Conservation (phyloP, 2,888 invertebrate genomes). For the Chaitophorus viminalis region DNA sequence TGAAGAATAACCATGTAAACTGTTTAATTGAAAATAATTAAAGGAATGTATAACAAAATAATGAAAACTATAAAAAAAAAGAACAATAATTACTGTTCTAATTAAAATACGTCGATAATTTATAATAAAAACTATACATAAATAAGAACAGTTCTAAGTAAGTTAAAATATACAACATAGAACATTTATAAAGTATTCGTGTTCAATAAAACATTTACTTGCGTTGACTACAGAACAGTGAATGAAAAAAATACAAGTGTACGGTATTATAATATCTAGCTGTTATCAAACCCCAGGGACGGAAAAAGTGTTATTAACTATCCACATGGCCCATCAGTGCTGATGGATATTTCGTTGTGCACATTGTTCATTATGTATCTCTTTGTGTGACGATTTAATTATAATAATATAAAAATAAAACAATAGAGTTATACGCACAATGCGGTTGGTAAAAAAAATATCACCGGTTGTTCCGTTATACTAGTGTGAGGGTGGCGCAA, state of each 20-base stretch:
- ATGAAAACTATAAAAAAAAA: background rate
- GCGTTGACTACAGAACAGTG: background rate
- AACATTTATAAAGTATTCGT: background rate
- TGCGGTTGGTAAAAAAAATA: slow-evolving; percentile 14
- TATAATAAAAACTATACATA: background rate
- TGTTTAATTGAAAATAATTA: background rate
- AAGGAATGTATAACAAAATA: background rate
- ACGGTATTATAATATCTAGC: too few species aligned
- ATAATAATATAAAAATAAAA: slow-evolving; percentile 24
- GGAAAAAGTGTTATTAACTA: background rate
- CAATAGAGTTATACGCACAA: slow-evolving; percentile 32
- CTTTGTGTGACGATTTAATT: slow-evolving; percentile 38
- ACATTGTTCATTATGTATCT: slow-evolving; percentile 21
- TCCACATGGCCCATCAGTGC: slow-evolving; percentile 19
- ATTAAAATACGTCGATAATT: background rate
- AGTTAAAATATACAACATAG: background rate
- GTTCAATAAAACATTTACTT: slow-evolving; percentile 2
- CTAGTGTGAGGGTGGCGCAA: background rate
- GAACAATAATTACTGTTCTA: background rate
- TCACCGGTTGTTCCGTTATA: background rate
- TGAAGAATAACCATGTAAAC: too few species aligned
- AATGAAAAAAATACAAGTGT: slow-evolving; percentile 20
- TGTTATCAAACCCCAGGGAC: slow-evolving; percentile 35
- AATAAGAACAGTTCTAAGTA: background rate
- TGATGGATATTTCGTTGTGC: slow-evolving; percentile 21